Percentiles rank a stretch among this genome's conserved stretches.
These are phyloP conservation scores for Philantomba maxwellii DNA, from an alignment of 2,113 vertebrate species.

Conservation along the genomic window DNA sequence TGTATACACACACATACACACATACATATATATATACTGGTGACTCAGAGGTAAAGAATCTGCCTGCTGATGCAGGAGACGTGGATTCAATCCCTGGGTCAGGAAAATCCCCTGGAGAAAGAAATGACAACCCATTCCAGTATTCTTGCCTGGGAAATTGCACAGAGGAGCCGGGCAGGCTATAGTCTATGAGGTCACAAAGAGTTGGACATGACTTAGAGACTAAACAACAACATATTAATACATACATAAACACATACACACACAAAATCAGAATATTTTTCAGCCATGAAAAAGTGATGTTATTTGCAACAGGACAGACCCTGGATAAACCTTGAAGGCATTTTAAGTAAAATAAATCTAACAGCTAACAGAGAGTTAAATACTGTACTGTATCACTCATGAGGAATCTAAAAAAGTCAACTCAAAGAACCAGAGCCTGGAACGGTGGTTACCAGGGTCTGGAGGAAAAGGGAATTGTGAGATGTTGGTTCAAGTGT, in stretches of 20 bases:
- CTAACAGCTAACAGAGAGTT: not conserved
- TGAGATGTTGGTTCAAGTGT: not conserved
- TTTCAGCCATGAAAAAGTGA: not conserved
- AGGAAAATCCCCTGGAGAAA: not conserved
- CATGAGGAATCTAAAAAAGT: not conserved
- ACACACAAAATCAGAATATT: not conserved
- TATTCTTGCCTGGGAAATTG: not conserved
- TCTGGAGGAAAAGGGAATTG: not conserved
- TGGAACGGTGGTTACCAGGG: not conserved
- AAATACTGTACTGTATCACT: not conserved
- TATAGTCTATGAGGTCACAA: not conserved
- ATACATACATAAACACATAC: not conserved
- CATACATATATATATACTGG: fast-evolving
- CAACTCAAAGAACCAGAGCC: not conserved
- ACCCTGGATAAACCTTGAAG: not conserved
- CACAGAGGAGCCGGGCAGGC: not conserved
- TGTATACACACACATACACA: not conserved
- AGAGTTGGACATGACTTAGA: not conserved
- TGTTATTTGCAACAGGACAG: not conserved
- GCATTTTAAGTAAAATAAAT: not conserved
- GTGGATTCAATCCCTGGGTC: not conserved
- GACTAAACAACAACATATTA: not conserved
- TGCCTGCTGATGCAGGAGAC: not conserved
- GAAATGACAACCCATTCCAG: not conserved
- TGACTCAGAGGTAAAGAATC: not conserved